These are phyloP conservation scores for Rhagium mordax DNA, from an alignment of 2,888 invertebrate genomes.

Conservation along the genomic window DNA sequence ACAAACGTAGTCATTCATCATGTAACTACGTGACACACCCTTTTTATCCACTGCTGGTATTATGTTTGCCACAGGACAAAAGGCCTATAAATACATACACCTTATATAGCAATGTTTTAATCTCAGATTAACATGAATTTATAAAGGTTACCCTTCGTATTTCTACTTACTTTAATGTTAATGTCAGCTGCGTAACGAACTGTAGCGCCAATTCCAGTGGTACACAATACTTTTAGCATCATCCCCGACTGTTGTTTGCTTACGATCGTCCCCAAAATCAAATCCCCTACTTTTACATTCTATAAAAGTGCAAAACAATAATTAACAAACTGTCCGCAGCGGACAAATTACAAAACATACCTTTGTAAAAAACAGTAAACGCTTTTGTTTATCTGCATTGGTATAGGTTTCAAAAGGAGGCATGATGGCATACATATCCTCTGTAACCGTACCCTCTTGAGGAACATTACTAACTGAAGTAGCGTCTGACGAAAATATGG, in stretches of 20 bases:
- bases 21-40: constrained; percentile 83
- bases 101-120: no score
- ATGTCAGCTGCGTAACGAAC: constrained; percentile 89
- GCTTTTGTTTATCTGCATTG: constrained; percentile 83
- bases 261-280: constrained; percentile 84
- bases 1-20: constrained; percentile 88
- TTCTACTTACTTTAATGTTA: constrained; percentile 82
- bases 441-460: constrained; percentile 71
- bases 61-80: constrained; percentile 80
- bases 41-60: constrained; percentile 87
- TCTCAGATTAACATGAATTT: no score
- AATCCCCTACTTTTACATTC: constrained; percentile 83
- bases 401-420: constrained; percentile 91
- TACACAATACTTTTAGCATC: constrained; percentile 88
- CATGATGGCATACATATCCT: constrained; percentile 84
- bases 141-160: no score
- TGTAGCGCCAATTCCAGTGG: constrained; percentile 83
- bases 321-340: background rate
- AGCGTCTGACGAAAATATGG: constrained; percentile 78
- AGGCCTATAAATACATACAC: constrained; percentile 72
- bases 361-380: constrained; percentile 86
- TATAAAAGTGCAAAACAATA: constrained; percentile 58
- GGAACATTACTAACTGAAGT: constrained; percentile 67
- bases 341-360: constrained; percentile 71
- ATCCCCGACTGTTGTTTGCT: constrained; percentile 82